Percentiles rank a stretch among this genome's conserved stretches.
Evolutionary conservation across 2,797 vertebrate genomes (phyloP).

Genomic region (Hipposideros larvatus): DNA sequence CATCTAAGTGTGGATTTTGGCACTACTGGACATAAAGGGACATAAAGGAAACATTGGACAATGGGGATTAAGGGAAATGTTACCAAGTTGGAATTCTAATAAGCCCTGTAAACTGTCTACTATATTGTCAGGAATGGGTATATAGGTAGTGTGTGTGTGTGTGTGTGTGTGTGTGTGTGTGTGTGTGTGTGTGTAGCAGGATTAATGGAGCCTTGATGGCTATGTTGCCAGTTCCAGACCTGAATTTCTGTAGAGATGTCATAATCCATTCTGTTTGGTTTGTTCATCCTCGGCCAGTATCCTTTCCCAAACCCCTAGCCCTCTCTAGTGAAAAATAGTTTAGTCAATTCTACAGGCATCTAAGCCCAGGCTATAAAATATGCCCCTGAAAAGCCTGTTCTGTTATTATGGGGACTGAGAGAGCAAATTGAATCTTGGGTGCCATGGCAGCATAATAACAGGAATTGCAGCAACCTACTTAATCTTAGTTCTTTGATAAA

Average conservation of each 20-base stretch:
- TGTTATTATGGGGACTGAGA: background rate
- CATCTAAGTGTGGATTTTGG: background rate
- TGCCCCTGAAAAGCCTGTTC: background rate
- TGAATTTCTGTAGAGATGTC: background rate
- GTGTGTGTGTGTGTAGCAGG: background rate
- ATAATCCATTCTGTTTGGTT: background rate
- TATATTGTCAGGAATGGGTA: background rate
- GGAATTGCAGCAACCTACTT: background rate
- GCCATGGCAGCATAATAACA: background rate
- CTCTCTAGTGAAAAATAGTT: background rate
- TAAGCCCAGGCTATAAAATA: background rate
- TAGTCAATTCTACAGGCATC: background rate
- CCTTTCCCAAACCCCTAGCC: background rate
- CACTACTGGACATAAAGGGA: background rate
- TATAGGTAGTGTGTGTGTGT: background rate
- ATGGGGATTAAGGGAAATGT: background rate
- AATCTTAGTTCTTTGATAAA: conserved; percentile 19
- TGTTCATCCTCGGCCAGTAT: background rate
- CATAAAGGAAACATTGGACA: background rate
- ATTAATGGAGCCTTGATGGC: background rate
- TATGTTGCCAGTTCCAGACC: background rate
- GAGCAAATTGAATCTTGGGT: background rate
- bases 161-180: background rate
- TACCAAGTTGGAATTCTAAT: background rate
- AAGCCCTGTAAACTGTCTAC: background rate